A percentile compares a stretch with the other conserved stretches of the same genome.
These are phyloP conservation scores for Lepilemur ruficaudatus DNA, from an alignment of 2,797 vertebrate species.

Conservation along the genomic window DNA sequence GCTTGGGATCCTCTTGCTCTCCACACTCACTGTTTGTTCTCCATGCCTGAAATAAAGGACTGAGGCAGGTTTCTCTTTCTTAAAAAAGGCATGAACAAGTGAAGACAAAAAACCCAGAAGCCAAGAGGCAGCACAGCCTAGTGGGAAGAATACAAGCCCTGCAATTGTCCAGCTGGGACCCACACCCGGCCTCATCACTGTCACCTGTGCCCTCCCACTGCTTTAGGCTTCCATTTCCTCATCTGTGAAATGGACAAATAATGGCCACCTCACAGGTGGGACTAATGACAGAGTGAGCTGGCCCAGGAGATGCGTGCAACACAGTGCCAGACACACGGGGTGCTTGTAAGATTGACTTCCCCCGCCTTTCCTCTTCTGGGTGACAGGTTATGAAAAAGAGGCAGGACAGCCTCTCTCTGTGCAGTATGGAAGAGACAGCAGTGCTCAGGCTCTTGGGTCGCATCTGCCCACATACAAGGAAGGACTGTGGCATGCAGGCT, in stretches of 20 bases:
- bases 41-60: background rate
- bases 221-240: background rate
- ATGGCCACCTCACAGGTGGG: background rate
- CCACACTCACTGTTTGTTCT: background rate
- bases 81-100: background rate
- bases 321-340: background rate
- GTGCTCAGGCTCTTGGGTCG: background rate
- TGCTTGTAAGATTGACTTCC: background rate
- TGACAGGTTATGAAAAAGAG: background rate
- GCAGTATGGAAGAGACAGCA: background rate
- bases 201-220: background rate
- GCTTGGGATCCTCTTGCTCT: background rate
- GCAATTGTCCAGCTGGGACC: background rate
- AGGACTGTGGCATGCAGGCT: background rate
- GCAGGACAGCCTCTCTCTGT: background rate
- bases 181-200: background rate
- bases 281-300: background rate
- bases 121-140: background rate
- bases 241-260: background rate
- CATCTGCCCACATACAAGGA: background rate
- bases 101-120: background rate
- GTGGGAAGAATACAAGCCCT: background rate
- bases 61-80: background rate
- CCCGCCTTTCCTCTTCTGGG: background rate
- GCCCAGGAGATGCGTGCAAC: background rate